Conservation (phyloP, 2,888 invertebrate species). For the Pyrrhia umbra region DNA sequence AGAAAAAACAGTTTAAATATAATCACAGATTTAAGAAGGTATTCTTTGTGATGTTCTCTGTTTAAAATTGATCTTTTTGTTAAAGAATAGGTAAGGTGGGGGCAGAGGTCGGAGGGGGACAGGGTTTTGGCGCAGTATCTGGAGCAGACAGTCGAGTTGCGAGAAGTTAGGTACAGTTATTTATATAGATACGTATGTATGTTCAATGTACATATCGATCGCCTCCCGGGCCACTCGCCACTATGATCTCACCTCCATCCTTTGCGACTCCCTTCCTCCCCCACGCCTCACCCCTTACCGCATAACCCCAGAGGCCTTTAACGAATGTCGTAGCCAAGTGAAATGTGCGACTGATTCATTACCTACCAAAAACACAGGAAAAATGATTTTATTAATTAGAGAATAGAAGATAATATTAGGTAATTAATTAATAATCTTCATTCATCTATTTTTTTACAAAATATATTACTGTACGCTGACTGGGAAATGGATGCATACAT, state of each 20-base stretch:
- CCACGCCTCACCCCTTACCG: slow-evolving; percentile 75
- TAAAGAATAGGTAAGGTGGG: slow-evolving; percentile 74
- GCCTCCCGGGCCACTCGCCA: slow-evolving; percentile 90
- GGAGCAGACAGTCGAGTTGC: slow-evolving; percentile 89
- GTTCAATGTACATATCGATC: slow-evolving; percentile 90
- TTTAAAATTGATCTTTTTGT: slow-evolving; percentile 67
- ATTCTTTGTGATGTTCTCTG: slow-evolving; percentile 35
- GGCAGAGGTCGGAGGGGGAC: slow-evolving; percentile 73
- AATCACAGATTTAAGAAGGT: neutral
- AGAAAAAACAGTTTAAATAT: neutral
- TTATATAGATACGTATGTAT: slow-evolving; percentile 89
- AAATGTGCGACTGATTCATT: slow-evolving; percentile 64
- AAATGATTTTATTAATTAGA: neutral
- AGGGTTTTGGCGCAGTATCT: slow-evolving; percentile 89
- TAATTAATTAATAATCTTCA: slow-evolving; percentile 1
- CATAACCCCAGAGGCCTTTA: slow-evolving; percentile 83
- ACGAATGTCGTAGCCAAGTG: slow-evolving; percentile 74
- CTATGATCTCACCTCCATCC: slow-evolving; percentile 90
- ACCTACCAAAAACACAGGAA: slow-evolving; percentile 27
- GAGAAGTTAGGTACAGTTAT: slow-evolving; percentile 89
- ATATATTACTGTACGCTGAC: neutral
- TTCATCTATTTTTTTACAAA: no score
- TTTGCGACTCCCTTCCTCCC: slow-evolving; percentile 80
- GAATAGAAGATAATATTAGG: neutral
- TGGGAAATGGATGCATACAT: neutral